Evolutionary conservation across 2,888 invertebrate species (phyloP).

Genomic region (Pelosia muscerda): DNA sequence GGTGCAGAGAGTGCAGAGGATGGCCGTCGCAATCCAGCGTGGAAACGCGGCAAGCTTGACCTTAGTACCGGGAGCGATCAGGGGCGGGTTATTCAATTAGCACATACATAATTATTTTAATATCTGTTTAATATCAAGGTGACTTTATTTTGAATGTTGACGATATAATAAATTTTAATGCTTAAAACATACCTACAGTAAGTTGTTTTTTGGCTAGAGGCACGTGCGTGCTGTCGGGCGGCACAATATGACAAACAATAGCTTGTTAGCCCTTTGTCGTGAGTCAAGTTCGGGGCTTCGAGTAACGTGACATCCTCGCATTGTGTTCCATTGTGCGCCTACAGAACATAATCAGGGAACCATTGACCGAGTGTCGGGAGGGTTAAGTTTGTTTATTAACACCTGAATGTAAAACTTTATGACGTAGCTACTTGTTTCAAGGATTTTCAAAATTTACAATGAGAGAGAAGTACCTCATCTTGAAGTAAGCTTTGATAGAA

Average conservation of each 20-base stretch:
- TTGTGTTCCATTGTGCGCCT: slow-evolving; percentile 59
- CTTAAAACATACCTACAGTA: not conserved
- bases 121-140: too few species aligned
- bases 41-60: too few species aligned
- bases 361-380: slow-evolving; percentile 70
- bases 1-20: too few species aligned
- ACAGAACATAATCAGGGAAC: slow-evolving; percentile 65
- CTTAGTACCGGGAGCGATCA: too few species aligned
- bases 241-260: slow-evolving; percentile 74
- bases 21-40: too few species aligned
- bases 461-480: too few species aligned
- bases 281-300: slow-evolving; percentile 67
- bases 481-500: too few species aligned
- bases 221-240: slow-evolving; percentile 46
- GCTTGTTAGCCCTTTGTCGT: slow-evolving; percentile 81
- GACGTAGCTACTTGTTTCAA: slow-evolving; percentile 24
- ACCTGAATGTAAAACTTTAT: slow-evolving; percentile 20
- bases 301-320: slow-evolving; percentile 77
- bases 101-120: too few species aligned
- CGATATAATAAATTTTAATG: too few species aligned
- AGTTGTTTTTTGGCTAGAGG: not conserved
- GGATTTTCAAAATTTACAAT: not conserved
- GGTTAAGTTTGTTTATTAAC: slow-evolving; percentile 48
- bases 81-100: too few species aligned
- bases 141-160: too few species aligned